Base-by-base conservation (phyloP, 1,140 invertebrate genomes). In the Drosophila bocqueti region DNA sequence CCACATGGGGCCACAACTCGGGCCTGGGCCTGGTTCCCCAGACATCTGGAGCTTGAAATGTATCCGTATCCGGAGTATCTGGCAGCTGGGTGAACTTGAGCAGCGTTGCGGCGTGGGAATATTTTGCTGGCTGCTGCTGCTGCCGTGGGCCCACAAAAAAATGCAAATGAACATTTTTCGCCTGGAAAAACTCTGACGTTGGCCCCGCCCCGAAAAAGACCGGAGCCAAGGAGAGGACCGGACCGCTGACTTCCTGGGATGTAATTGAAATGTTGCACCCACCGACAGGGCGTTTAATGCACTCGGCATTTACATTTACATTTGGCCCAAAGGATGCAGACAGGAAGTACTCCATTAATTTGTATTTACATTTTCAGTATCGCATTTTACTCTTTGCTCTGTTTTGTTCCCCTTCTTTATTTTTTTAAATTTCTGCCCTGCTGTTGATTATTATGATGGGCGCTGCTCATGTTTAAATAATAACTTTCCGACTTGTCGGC, bases 231-330 rank as follows among this genome's bases (percentile, higher is more conserved):
- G 57, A 49, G 52, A 65, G 72, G 54, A 50, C 54, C 49, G 60
- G 54, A 43, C 54, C 57, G 55, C 52, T 38, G 65, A 52, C 54
- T 58, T 59, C 55, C 38, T 36, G 63, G 52, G 54, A 46, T 52
- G 61, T 80, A 86, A 86, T 86, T 86, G 72, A 83, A 89, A 86
- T 89, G 76, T 83, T 89, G 68, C 52, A 81, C 49, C 64, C 66
- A 76, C 18, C 64, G 76, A 40, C 42, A 38, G 61, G 59, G 72
- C 52, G 71, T 76, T 54, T 55, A 73, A 58, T 64, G 73, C 73
- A 74, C 73, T 63, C 38, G 50, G 31, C 47, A 68, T 68, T 69
- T 71, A 31, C 71, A 67, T 71, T 72, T 58, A 11, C 64, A 55
- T 43, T 71, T 29, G 40, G 34, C 34, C 61, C 58, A 64, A 72